phyloP scores from a whole-genome alignment of 2,888 invertebrate genomes.

The Pogonocherus hispidulus region DNA sequence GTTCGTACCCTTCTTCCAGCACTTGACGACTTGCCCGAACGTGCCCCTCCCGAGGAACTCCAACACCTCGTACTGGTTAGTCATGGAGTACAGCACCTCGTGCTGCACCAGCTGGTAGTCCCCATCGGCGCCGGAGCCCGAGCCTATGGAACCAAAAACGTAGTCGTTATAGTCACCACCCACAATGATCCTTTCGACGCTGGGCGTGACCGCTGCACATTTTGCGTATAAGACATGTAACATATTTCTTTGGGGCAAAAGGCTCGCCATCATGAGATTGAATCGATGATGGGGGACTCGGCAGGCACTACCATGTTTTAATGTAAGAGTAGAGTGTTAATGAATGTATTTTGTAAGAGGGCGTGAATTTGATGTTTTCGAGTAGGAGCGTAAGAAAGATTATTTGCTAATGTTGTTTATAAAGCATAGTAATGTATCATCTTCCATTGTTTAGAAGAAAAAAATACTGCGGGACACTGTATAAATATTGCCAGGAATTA shows the following conservation, averaged over 20 bases:
- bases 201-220: constrained; percentile 33
- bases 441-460: too few relatives aligned
- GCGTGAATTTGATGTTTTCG: too few relatives aligned
- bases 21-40: constrained; percentile 99
- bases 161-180: constrained; percentile 50
- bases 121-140: constrained; percentile 91
- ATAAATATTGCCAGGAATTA: too few relatives aligned
- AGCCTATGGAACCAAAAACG: constrained; percentile 71
- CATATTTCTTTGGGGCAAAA: neutral
- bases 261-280: neutral
- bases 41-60: constrained; percentile 99
- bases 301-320: constrained; percentile 15
- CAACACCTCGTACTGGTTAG: constrained; percentile 95
- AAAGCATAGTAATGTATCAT: too few relatives aligned
- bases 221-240: constrained; percentile 30
- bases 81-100: constrained; percentile 97
- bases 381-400: too few relatives aligned
- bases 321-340: too few relatives aligned
- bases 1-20: constrained; percentile 99
- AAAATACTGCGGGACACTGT: too few relatives aligned
- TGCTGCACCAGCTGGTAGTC: constrained; percentile 99
- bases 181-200: constrained; percentile 43
- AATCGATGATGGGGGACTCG: neutral
- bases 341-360: too few relatives aligned
- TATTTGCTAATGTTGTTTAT: too few relatives aligned